phyloP scores from a whole-genome alignment of 2,113 vertebrate species.

The Chaetorhynchus papuensis region DNA sequence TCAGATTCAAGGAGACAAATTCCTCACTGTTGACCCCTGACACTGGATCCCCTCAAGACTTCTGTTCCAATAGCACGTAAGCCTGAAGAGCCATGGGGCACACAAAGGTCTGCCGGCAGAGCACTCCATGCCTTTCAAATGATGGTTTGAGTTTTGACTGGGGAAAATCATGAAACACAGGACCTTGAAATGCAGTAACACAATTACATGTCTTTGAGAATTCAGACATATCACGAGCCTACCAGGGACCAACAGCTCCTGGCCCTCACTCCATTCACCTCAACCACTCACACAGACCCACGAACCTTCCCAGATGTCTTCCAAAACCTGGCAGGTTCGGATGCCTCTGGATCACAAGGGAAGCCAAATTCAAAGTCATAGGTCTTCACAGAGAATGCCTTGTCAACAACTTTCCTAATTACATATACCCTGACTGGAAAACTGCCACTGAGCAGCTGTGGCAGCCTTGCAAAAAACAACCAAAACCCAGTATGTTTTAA shows the following conservation, averaged over 20 bases:
- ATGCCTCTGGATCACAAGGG: background rate
- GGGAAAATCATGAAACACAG: background rate
- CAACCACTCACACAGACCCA: background rate
- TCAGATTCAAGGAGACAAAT: background rate
- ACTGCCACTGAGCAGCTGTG: background rate
- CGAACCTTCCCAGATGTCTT: fast-evolving
- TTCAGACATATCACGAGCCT: fast-evolving
- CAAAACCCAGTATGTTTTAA: background rate
- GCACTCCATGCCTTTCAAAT: background rate
- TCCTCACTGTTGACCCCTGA: background rate
- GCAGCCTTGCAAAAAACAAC: background rate
- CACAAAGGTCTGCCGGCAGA: background rate
- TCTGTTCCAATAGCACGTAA: background rate
- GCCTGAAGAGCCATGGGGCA: background rate
- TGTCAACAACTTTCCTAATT: background rate
- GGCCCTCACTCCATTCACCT: background rate
- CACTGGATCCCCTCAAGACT: background rate
- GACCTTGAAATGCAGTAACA: background rate
- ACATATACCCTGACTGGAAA: background rate
- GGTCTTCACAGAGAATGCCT: background rate
- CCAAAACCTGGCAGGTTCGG: background rate
- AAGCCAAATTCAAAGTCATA: background rate
- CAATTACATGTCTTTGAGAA: background rate
- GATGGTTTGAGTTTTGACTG: background rate
- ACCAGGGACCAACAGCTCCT: background rate